A percentile compares a stretch with the other conserved stretches of the same genome.
Conservation (phyloP, 92 coral and sea anemone species). For the Epizoanthus scotinus region DNA sequence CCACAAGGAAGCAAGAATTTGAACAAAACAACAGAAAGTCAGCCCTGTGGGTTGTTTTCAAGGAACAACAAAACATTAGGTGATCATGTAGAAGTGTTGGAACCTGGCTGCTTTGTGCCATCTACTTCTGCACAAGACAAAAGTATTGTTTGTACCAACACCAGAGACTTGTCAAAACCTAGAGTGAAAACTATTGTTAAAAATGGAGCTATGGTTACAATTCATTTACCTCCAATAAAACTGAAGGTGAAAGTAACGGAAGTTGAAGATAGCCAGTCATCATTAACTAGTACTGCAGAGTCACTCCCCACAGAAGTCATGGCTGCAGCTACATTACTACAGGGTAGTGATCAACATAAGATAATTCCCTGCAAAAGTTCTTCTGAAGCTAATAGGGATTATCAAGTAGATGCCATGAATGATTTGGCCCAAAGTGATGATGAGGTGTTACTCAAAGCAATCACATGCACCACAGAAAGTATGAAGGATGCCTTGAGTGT, state of each 20-base stretch:
- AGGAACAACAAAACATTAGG: neutral
- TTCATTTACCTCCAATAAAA: slow-evolving; percentile 51
- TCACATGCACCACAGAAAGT: neutral
- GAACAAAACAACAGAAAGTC: neutral
- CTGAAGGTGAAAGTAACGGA: slow-evolving; percentile 8
- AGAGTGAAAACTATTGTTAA: slow-evolving; percentile 70
- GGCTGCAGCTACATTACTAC: neutral
- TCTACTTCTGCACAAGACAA: neutral
- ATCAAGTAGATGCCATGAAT: neutral
- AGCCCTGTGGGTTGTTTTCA: neutral
- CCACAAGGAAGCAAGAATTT: neutral
- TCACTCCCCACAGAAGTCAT: neutral
- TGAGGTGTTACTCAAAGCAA: neutral
- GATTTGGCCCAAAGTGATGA: neutral
- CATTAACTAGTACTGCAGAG: neutral
- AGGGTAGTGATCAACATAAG: neutral
- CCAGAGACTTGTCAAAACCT: slow-evolving; percentile 41
- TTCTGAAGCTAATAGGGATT: neutral
- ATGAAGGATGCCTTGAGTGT: neutral
- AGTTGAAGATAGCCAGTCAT: neutral
- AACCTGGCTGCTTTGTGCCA: neutral
- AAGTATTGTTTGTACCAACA: slow-evolving; percentile 2
- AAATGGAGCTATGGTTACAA: slow-evolving; percentile 65
- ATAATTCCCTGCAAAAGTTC: neutral
- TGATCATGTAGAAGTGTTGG: neutral